A percentile compares a stretch with the other conserved stretches of the same genome.
phyloP scores from a whole-genome alignment of 1,140 invertebrate genomes.

The Melipona quadrifasciata region DNA sequence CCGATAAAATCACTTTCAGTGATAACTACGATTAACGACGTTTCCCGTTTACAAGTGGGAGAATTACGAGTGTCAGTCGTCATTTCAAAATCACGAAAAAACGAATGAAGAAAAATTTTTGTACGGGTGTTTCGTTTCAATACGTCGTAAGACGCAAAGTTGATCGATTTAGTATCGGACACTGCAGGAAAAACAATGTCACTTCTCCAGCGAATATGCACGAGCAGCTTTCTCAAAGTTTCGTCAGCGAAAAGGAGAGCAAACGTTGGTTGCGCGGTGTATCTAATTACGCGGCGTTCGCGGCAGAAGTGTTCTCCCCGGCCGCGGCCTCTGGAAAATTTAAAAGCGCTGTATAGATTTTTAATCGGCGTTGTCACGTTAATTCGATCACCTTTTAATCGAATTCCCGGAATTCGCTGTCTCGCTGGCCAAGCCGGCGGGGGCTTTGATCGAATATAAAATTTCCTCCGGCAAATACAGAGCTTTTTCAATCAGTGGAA shows the following conservation, averaged over 20 bases:
- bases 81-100: not conserved
- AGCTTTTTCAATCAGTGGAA: conserved; percentile 40
- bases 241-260: no score
- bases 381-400: conserved; percentile 42
- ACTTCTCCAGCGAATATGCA: no score
- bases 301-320: no score
- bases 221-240: no score
- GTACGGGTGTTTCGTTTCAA: no score
- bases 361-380: conserved; percentile 17
- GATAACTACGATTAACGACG: not conserved
- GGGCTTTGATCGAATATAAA: conserved; percentile 36
- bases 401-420: conserved; percentile 25
- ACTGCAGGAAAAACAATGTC: no score
- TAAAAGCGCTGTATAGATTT: not conserved
- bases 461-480: conserved; percentile 43
- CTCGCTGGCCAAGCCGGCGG: conserved; percentile 1
- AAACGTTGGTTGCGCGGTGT: no score
- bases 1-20: no score
- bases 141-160: no score
- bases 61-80: not conserved
- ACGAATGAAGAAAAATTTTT: not conserved
- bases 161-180: not conserved
- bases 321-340: not conserved
- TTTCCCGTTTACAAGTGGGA: not conserved
- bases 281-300: not conserved